phyloP scores from a whole-genome alignment of 2,888 invertebrate genomes.

The Candidula unifasciata region DNA sequence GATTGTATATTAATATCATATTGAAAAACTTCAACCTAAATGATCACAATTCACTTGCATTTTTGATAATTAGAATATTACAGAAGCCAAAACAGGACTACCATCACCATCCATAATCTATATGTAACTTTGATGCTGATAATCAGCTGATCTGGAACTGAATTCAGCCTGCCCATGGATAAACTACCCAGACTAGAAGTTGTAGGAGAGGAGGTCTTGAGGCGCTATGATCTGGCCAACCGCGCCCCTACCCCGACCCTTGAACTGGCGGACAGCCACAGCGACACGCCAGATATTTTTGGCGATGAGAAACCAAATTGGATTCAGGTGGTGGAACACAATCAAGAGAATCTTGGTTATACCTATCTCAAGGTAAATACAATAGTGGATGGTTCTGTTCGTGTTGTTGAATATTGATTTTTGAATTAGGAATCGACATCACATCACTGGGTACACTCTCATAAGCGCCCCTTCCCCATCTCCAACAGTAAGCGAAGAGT shows the following conservation, averaged over 20 bases:
- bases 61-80: constrained; percentile 12
- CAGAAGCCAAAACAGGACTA: neutral
- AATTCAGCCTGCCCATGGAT: neutral
- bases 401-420: too few species aligned
- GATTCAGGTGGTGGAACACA: constrained; percentile 9
- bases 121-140: neutral
- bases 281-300: neutral
- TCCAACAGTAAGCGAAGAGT: too few species aligned
- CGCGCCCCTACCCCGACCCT: constrained; percentile 29
- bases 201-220: constrained; percentile 13
- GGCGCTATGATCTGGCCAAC: constrained; percentile 31
- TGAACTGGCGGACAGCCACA: neutral
- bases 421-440: too few species aligned
- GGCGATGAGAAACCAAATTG: constrained; percentile 11
- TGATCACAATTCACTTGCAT: too few species aligned
- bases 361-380: constrained; percentile 26
- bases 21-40: too few species aligned
- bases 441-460: too few species aligned
- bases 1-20: too few species aligned
- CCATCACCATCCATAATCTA: neutral
- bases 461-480: too few species aligned
- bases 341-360: constrained; percentile 10
- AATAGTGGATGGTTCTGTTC: neutral
- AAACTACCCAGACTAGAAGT: constrained; percentile 27
- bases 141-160: neutral